Base-by-base conservation (phyloP, 92 coral and sea anemone species). In the Desmophyllum pertusum region DNA sequence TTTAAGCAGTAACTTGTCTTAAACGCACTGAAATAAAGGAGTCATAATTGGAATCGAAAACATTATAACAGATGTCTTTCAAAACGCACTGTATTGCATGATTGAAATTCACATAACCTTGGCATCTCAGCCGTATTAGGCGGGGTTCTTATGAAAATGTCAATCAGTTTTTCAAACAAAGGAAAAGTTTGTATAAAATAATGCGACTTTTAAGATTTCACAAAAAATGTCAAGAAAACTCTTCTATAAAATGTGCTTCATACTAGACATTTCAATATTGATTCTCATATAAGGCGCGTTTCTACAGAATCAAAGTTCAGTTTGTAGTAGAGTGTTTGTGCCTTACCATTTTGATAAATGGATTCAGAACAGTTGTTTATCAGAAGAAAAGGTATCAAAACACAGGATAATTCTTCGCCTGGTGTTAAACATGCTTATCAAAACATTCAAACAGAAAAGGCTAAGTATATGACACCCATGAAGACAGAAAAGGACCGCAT, bases 61-160 rank as follows among this genome's bases (percentile, higher is more conserved):
- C n/a, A 45, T 10, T 19, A n/a, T n/a, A 74, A 17, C 65, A 53
- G 75, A 59, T 77, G 81, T 59, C 81, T 42, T 41, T 46, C 8
- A 67, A 67, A 33, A 73, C 27, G 39, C 50, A 69, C 43, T 53
- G 65, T 46, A n/a, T n/a, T n/a, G n/a, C 66, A 80, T 69, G 66
- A 80, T 80, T 80, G 53, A 52, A 70, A 50, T 69, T 13, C 75
- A 21, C 48, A 38, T 45, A 48, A 45, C 84, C 83, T 42, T 65
- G 83, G 29, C 62, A 41, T 40, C 48, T 55, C n/a, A n/a, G 35
- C 29, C n/a, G 66, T 48, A 51, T 46, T 6, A 25, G 51, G 40
- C 46, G 64, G 76, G 42, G 23, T 23, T 5, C 38, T 23, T 21
- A 11, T n/a, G 11, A 10, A 68, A 5, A 14, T 35, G 74, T 18